Evolutionary conservation across 2,888 invertebrate species (phyloP), one percentile per base, ranked within the genome.

Genomic region (Myathropa florea): DNA sequence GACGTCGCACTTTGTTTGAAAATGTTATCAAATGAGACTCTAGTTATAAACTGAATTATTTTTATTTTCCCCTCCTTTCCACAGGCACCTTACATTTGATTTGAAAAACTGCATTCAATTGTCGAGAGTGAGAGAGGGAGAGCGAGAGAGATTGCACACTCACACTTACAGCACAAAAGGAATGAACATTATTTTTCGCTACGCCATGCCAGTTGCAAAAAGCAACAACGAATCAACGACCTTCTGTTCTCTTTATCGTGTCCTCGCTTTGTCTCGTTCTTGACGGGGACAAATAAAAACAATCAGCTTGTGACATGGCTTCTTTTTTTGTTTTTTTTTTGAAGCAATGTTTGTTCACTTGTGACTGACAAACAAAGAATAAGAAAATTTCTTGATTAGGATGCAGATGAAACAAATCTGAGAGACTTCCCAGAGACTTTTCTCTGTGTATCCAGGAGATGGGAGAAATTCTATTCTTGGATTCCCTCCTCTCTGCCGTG

Each of bases 181-280:
- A 46, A 30, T 59, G 21, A 28, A 83, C 63, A 53, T 55, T 61
- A 83, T 65, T n/a, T 67, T 64, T 4, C 57, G 39, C n/a, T 59
- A 60, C 60, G 33, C 33, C 64, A 18, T 7, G 18, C 18, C 2
- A 75, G 46, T 71, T 76, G 65, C 23, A 53, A 61, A 65, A 76
- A 46, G 53, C 23, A 46, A 76, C 63, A 53, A 77, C 46, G 46
- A 67, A 70, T 75, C 78, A 83, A 79, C 78, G 83, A 83, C 78
- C 83, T 78, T 73, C 70, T 30, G 46, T 64, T 46, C 57, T 61
- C 72, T 57, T 36, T 23, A 7, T 68, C 23, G 57, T n/a, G 55
- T 39, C 33, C 36, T 57, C 59, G 39, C 53, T 60, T 63, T 68
- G 57, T 57, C 53, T 68, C 65, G 61, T 68, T 24, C 18, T 55